phyloP scores from a whole-genome alignment of 2,888 invertebrate genomes.

The Pherbina coryleti region DNA sequence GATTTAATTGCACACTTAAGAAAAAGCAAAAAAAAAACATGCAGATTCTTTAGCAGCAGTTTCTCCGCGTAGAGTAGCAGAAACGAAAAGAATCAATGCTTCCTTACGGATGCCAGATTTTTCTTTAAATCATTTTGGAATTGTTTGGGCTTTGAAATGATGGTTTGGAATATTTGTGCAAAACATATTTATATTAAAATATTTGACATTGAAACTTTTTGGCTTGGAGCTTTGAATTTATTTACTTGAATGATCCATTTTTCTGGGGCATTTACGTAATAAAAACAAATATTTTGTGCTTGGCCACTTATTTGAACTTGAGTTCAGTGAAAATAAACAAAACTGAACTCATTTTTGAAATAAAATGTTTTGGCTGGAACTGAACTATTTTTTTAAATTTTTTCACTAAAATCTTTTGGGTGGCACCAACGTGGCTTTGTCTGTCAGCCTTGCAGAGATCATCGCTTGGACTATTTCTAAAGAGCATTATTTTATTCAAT shows the following conservation, averaged over 20 bases:
- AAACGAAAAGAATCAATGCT: constrained; percentile 12
- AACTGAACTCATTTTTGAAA: too few relatives aligned
- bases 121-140: neutral
- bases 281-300: too few relatives aligned
- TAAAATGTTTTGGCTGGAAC: neutral
- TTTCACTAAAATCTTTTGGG: neutral
- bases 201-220: neutral
- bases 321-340: neutral
- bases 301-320: neutral
- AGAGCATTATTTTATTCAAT: constrained; percentile 34
- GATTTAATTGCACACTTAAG: constrained; percentile 16
- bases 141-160: neutral
- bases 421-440: constrained; percentile 12
- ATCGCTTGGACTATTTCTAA: neutral
- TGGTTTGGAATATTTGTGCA: neutral
- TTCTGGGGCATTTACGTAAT: too few relatives aligned
- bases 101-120: constrained; percentile 10
- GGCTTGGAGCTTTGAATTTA: too few relatives aligned
- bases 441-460: neutral
- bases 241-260: too few relatives aligned
- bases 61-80: neutral
- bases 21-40: neutral
- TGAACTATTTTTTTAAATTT: neutral
- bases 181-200: neutral
- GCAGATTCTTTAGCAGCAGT: constrained; percentile 26